Conservation (phyloP, 2,888 invertebrate species). For the Callosobruchus maculatus region DNA sequence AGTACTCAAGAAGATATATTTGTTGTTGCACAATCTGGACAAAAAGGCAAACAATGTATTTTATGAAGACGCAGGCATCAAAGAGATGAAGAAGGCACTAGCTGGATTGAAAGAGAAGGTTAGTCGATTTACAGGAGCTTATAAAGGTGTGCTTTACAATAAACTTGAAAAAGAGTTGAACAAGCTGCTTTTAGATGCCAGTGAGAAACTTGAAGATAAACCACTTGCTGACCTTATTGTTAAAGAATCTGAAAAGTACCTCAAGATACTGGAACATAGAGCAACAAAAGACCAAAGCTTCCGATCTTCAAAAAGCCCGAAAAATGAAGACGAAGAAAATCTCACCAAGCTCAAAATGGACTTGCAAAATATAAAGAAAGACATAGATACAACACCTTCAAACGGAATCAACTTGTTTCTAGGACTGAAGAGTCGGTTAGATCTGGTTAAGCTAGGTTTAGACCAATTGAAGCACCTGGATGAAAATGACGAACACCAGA, state of each 20-base stretch:
- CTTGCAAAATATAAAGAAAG: constrained; percentile 20
- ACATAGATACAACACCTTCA: constrained; percentile 19
- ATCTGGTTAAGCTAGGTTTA: constrained; percentile 23
- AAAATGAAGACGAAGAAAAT: constrained; percentile 14
- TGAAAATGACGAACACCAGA: constrained; percentile 25
- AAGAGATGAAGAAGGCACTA: constrained; percentile 14
- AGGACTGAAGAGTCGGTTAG: constrained; percentile 23
- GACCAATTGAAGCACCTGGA: constrained; percentile 20
- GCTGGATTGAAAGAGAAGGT: constrained; percentile 28
- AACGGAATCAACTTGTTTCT: constrained; percentile 19
- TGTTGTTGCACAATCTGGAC: constrained; percentile 18
- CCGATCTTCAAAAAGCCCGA: constrained; percentile 5
- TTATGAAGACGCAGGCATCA: constrained; percentile 2
- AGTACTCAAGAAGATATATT: constrained; percentile 19
- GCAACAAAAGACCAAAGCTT: constrained; percentile 27
- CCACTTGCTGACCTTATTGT: constrained; percentile 18
- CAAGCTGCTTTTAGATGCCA: constrained; percentile 20
- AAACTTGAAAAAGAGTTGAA: constrained; percentile 30
- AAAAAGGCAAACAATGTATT: constrained; percentile 12
- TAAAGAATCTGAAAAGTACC: constrained; percentile 26
- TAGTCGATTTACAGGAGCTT: constrained; percentile 28
- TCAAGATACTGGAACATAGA: constrained; percentile 32
- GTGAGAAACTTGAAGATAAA: constrained; percentile 21
- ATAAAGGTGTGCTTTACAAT: constrained; percentile 32
- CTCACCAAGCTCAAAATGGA: constrained; percentile 21